Base-by-base conservation (phyloP, 2,113 vertebrate genomes). In the Lichenostomus cassidix region DNA sequence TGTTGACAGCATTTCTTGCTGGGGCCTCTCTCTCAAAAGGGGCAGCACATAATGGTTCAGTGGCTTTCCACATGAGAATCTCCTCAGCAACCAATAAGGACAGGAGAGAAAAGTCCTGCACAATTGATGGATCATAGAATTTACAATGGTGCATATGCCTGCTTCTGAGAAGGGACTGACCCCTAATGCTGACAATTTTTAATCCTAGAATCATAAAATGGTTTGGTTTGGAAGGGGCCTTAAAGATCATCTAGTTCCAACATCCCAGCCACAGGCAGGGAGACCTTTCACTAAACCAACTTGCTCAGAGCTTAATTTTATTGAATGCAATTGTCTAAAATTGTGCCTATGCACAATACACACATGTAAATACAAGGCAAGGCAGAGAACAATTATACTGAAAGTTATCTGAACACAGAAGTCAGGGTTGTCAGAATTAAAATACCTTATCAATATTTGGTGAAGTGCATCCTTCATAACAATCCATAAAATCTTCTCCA, bases 401-500 rank as follows among this genome's bases (percentile, higher is more conserved):
- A 76, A 80, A 78, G 33, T 80, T 83, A 74, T 19, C 35, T 92
- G 44, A 83, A 47, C 46, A 24, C 18, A 88, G 62, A 70, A 87
- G 73, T 88, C 92, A 91, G 64, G 46, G 88, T 74, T 95, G 81
- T 79, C 35, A 68, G 71, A 92, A 84, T 80, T 79, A 76, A 97
- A 97, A 98, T 99, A 99, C 99, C 99, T 95, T 83, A 92, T 96
- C 55, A 71, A 50, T 81, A 96, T 92, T 86, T 3, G 70, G 52
- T 95, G 97, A 89, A 76, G 44, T 68, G 88, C 96, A 92, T 94
- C 96, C 96, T 96, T 98, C 97, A 87, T 93, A 94, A 81, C 87
- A 94, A 90, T 93, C 84, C 81, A 94, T 77, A 92, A 96, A 96
- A 37, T 85, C 96, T 97, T 82, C 87, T 90, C 49, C 81, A 82